A percentile compares a stretch with the other conserved stretches of the same genome.
Evolutionary conservation across 1,140 invertebrate species (phyloP).

Genomic region (Drosophila lacteicornis): DNA sequence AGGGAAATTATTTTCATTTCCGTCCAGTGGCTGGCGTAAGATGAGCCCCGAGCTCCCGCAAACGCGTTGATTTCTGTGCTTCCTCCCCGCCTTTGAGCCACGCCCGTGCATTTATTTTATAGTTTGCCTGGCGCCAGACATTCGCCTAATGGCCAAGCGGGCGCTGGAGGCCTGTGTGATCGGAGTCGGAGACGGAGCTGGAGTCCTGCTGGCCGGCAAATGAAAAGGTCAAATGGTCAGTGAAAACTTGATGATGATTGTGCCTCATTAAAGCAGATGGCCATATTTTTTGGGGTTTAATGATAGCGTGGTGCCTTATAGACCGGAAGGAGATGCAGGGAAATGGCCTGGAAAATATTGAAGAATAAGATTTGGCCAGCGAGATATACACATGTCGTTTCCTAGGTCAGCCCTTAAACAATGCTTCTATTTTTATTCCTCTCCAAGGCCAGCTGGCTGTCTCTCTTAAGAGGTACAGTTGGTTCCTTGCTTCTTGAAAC

Average conservation of each 20-base stretch:
- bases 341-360: constrained; percentile 42
- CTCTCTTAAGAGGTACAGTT: not conserved
- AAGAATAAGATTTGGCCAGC: constrained; percentile 19
- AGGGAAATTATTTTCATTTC: not conserved
- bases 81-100: constrained; percentile 41
- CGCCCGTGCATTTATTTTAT: constrained; percentile 75
- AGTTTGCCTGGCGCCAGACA: constrained; percentile 71
- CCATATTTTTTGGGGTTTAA: constrained; percentile 45
- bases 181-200: constrained; percentile 37
- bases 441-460: not conserved
- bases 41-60: not conserved
- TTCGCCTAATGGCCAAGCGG: constrained; percentile 60
- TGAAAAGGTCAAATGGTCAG: constrained; percentile 73
- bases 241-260: constrained; percentile 53
- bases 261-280: constrained; percentile 49
- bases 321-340: constrained; percentile 19
- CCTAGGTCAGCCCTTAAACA: not conserved
- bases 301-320: constrained; percentile 30
- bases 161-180: constrained; percentile 31
- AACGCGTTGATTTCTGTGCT: constrained; percentile 18
- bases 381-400: constrained; percentile 16
- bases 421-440: not conserved
- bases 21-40: not conserved
- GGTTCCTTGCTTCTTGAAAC: not conserved
- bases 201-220: constrained; percentile 26